These are phyloP conservation scores for Antennarius maculatus DNA, from an alignment of 2,797 vertebrate genomes.

Conservation along the genomic window DNA sequence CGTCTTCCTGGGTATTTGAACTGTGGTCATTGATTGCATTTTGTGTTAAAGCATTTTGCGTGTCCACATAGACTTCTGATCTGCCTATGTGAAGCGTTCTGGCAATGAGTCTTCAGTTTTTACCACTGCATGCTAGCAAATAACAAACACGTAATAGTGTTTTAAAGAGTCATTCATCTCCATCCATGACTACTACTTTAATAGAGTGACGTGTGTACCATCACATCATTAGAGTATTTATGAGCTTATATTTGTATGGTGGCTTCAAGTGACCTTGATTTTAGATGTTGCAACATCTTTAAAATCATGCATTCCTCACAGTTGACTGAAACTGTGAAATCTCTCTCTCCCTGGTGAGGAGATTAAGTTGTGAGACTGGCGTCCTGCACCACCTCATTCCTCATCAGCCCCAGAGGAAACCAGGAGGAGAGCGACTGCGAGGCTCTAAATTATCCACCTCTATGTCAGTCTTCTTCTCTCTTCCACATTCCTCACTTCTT, in stretches of 20 bases:
- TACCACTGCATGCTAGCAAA: too few relatives aligned
- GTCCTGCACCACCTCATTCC: conserved; percentile 64
- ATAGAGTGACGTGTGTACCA: too few relatives aligned
- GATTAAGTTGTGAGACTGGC: conserved; percentile 49
- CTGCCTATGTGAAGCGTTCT: too few relatives aligned
- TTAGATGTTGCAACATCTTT: conserved; percentile 5
- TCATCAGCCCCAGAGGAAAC: conserved; percentile 57
- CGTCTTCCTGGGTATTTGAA: too few relatives aligned
- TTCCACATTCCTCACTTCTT: conserved; percentile 40
- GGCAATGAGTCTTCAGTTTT: too few relatives aligned
- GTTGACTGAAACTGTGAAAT: conserved; percentile 44
- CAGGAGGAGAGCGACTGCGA: conserved; percentile 36
- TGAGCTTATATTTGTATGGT: conserved; percentile 3
- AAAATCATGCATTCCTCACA: conserved; percentile 14
- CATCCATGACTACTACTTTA: too few relatives aligned
- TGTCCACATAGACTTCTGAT: too few relatives aligned
- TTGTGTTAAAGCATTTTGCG: too few relatives aligned
- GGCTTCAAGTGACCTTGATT: conserved; percentile 8
- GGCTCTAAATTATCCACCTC: conserved; percentile 58
- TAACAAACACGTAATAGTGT: too few relatives aligned
- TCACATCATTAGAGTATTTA: too few relatives aligned
- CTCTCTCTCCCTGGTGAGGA: conserved; percentile 35
- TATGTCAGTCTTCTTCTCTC: conserved; percentile 21
- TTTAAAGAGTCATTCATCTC: too few relatives aligned
- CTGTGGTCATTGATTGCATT: too few relatives aligned